These are phyloP conservation scores for Cariama cristata DNA, from an alignment of 2,113 vertebrate genomes.

Conservation along the genomic window DNA sequence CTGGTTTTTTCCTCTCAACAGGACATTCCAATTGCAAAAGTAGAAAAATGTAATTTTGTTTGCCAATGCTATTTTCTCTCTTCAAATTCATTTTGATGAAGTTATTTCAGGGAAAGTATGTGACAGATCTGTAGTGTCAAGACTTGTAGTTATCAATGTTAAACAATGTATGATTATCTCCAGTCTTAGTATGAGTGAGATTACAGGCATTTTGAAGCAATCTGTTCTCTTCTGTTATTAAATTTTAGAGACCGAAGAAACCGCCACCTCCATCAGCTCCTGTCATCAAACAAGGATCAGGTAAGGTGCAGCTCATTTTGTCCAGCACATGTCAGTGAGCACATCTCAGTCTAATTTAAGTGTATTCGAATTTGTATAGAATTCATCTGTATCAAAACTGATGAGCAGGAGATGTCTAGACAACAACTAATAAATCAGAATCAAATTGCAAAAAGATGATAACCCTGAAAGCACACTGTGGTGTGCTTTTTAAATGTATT, in stretches of 20 bases:
- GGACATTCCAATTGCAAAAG: constrained; percentile 36
- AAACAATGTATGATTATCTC: background rate
- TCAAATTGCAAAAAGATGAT: background rate
- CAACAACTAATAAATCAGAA: background rate
- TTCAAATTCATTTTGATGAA: background rate
- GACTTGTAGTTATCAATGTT: background rate
- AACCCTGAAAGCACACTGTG: background rate
- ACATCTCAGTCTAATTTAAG: background rate
- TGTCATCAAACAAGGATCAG: constrained; percentile 86
- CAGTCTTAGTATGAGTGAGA: background rate
- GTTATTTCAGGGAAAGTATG: background rate
- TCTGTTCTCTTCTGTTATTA: constrained; percentile 43
- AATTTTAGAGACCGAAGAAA: constrained; percentile 96
- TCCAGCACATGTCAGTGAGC: background rate
- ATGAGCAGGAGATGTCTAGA: background rate
- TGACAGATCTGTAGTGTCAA: background rate
- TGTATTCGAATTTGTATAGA: background rate
- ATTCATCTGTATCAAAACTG: background rate
- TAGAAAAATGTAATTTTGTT: background rate
- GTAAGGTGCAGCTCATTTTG: constrained; percentile 74
- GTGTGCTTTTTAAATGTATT: background rate
- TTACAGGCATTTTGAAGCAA: constrained; percentile 23
- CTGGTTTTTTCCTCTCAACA: background rate
- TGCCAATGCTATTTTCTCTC: background rate
- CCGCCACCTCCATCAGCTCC: constrained; percentile 93